Evolutionary conservation across 1,140 invertebrate genomes (phyloP), one percentile per base, ranked within the genome.

Genomic region (Eurosta solidaginis): DNA sequence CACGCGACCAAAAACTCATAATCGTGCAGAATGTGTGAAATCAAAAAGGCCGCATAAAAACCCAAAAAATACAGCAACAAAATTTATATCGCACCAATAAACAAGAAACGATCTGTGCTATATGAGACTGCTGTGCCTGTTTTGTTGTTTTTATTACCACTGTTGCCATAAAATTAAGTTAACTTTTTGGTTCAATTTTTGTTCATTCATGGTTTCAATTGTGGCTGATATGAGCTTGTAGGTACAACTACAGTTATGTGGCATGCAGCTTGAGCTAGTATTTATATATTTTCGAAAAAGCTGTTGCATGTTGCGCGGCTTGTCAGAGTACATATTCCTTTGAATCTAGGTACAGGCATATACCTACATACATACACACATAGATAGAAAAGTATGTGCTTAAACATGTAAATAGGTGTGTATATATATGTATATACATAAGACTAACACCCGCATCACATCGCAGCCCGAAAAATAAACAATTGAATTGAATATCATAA

Each of bases 401-500:
- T 40, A 68, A n/a, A 27, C 12, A 36, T n/a, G 33, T 68, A 22
- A n/a, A n/a, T n/a, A n/a, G 9, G 7, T 36, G 14, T 20, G 12
- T 1, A 63, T 40, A 6, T 63, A 22, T 68, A 9, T 68, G 22
- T 40, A 33, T 40, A 20, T 40, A 20, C 33, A 68, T 40, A 9
- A 20, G 59, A 14, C n/a, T 68, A 33, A 29, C 54, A 33, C 54
- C 33, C 50, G 50, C 50, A 54, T 29, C 10, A 10, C 27, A 25
- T 25, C 54, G 33, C 29, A 33, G 6, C 59, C 33, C 33, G 36
- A 20, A 9, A 40, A 40, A 33, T 33, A 68, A 68, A 68, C 59
- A 68, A 68, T 68, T 68, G 59, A 68, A 68, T 68, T 68, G 59
- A 20, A 68, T 68, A 33, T 68, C 59, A 68, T 68, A 68, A 68